These are phyloP conservation scores for Phyto melanocephala DNA, from an alignment of 2,888 invertebrate genomes.

Conservation along the genomic window DNA sequence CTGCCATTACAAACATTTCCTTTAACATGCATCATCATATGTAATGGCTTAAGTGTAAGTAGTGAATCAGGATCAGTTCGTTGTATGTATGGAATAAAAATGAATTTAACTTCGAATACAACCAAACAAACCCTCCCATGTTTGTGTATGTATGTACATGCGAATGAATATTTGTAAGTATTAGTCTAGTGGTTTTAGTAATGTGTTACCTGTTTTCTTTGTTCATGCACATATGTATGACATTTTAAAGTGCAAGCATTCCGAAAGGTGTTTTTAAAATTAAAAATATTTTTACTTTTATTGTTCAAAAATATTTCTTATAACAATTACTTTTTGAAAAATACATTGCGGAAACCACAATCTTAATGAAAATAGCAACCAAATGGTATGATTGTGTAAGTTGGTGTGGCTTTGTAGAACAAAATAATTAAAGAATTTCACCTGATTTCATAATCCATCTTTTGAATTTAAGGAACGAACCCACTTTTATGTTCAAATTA, in stretches of 20 bases:
- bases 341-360: neutral
- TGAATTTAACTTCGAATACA: conserved; percentile 6
- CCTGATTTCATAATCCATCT: too few species aligned
- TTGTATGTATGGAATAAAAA: conserved; percentile 19
- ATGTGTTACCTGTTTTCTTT: neutral
- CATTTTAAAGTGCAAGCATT: conserved; percentile 14
- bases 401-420: too few species aligned
- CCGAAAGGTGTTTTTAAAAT: neutral
- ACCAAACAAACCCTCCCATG: neutral
- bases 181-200: neutral
- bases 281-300: neutral
- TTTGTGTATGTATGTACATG: neutral
- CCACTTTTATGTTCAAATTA: too few species aligned
- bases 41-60: conserved; percentile 18
- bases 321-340: neutral
- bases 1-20: neutral
- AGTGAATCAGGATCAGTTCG: neutral
- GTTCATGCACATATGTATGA: neutral
- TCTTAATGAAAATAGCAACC: too few species aligned
- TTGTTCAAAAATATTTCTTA: neutral
- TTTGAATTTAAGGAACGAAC: too few species aligned
- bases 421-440: too few species aligned
- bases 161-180: neutral
- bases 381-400: too few species aligned
- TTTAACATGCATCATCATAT: conserved; percentile 32